phyloP scores from a whole-genome alignment of 2,888 invertebrate species.

The Caenorhabditis sp. region DNA sequence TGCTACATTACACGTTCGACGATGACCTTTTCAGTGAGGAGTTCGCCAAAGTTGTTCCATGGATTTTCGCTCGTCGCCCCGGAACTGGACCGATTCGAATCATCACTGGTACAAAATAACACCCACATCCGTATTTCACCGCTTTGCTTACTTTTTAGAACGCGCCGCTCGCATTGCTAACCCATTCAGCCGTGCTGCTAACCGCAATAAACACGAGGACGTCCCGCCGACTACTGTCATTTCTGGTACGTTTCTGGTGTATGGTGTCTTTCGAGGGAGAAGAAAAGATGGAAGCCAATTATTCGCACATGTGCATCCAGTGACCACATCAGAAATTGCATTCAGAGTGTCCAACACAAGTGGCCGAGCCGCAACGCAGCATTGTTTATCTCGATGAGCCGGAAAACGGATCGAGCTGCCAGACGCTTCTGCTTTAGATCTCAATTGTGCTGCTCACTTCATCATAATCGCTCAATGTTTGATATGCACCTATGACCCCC shows the following conservation, averaged over 20 bases:
- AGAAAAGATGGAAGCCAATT: constrained; percentile 21
- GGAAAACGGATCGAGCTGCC: constrained; percentile 51
- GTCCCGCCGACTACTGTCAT: constrained; percentile 28
- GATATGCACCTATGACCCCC: neutral
- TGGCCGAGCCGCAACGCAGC: constrained; percentile 39
- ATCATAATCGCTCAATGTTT: neutral
- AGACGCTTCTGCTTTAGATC: constrained; percentile 39
- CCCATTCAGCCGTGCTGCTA: constrained; percentile 44
- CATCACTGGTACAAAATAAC: constrained; percentile 28
- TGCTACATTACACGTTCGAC: no score
- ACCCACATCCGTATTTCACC: neutral
- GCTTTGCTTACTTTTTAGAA: constrained; percentile 18
- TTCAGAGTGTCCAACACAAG: constrained; percentile 33
- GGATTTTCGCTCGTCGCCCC: constrained; percentile 44
- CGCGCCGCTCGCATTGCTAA: constrained; percentile 38
- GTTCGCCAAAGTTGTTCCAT: constrained; percentile 72
- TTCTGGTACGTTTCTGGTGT: constrained; percentile 32
- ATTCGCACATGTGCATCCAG: constrained; percentile 2
- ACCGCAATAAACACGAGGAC: constrained; percentile 9
- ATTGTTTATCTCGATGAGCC: constrained; percentile 51
- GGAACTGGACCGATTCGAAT: constrained; percentile 39
- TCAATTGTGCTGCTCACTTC: neutral
- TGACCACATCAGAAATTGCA: constrained; percentile 7
- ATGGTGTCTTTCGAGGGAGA: constrained; percentile 6
- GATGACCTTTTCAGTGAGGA: constrained; percentile 75